Evolutionary conservation across 2,113 vertebrate genomes (phyloP), one percentile per base, ranked within the genome.

Genomic region (Rhynchomys soricoides): DNA sequence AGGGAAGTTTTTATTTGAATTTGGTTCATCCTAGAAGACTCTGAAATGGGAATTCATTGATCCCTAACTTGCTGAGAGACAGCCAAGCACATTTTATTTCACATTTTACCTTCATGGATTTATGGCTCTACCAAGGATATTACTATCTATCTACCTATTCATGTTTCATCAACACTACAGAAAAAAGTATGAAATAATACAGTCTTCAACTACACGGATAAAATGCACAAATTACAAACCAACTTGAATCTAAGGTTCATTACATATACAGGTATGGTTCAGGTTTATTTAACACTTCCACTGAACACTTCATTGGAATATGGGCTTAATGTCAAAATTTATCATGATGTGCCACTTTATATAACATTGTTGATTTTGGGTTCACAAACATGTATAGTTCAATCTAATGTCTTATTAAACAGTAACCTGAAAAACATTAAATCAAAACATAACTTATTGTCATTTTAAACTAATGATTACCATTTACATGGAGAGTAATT

Each of bases 1-100:
- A 86, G 73, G 95, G 43, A 95, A 95, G 59, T 73, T 97, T 96
- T 94, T 83, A 96, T 90, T 89, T 91, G 75, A 96, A 96, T 94
- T 96, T n/a, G 3, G 73, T 90, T 77, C 90, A 95, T 87, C 40
- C 52, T 94, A 91, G 66, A 95, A 66, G 10, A 97, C 40, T 75
- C 85, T 34, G 79, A 91, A 97, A 90, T 90, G 59, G 74, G 70
- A 94, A 43, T 95, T 96, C 79, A 91, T 15, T 83, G 59, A 97
- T 96, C 52, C 88, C 37, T 79, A 90, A 93, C 82, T 94, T 97
- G 86, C 70, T 92, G 79, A 94, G 79, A 96, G 73, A 29, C 31
- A 91, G 57, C 43, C 62, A 86, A 71, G 15, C 68, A 71, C 43
- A 92, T 94, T 92, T 96, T 70, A 73, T 74, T 71, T 11, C 57